Evolutionary conservation across 2,797 vertebrate genomes (phyloP).

Genomic region (Heterohyrax brucei): DNA sequence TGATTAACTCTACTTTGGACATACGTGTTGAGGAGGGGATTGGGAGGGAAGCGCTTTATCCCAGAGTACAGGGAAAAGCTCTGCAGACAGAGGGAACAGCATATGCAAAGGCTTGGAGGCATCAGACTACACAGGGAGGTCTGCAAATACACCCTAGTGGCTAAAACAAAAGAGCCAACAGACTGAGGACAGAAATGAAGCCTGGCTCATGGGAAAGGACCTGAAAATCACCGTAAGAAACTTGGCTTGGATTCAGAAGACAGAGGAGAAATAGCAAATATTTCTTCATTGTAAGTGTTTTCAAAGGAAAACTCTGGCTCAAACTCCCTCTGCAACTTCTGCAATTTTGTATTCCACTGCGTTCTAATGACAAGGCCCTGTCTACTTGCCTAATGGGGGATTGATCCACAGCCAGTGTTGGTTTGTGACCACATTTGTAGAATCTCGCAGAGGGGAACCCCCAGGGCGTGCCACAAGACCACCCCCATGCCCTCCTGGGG

Average conservation of each 20-base stretch:
- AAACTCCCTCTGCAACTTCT: neutral
- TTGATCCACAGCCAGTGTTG: no score
- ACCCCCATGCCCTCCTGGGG: neutral
- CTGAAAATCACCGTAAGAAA: neutral
- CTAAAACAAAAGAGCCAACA: neutral
- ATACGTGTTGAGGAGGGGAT: neutral
- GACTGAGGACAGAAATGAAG: neutral
- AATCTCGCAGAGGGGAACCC: neutral
- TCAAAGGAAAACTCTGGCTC: neutral
- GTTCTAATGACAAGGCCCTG: neutral
- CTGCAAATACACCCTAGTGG: neutral
- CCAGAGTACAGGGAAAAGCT: neutral
- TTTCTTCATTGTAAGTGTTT: neutral
- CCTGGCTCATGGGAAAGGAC: neutral
- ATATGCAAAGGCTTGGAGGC: neutral
- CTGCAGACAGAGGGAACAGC: neutral
- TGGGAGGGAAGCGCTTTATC: neutral
- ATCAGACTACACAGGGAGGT: no score
- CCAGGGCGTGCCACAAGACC: neutral
- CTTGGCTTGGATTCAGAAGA: neutral
- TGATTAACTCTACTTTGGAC: neutral
- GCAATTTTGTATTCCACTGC: neutral
- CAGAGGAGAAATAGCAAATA: neutral
- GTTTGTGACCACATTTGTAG: neutral
- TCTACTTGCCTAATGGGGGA: neutral